Base-by-base conservation (phyloP, 2,888 invertebrate genomes). In the Orthosia cruda region DNA sequence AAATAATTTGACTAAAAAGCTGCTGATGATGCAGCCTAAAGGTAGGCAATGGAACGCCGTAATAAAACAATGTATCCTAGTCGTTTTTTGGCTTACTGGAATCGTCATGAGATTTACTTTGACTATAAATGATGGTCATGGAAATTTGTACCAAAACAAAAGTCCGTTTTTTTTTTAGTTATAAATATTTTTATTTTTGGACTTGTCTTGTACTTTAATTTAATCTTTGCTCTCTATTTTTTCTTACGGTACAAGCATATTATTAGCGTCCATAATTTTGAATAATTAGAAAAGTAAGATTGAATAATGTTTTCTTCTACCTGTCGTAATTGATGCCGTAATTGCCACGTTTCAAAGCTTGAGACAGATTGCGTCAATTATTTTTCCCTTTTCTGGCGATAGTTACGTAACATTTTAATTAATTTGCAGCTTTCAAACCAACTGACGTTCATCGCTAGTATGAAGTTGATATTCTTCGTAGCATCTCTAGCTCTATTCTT, bases 381-480 rank as follows among this genome's bases (percentile, higher is more conserved):
- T 74, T 62, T 58, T 49, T 40, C 16, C 20, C 20, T 52, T 82
- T 57, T 52, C 32, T 47, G 13, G 16, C 5, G 3, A 47, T 66
- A 64, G 50, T 47, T 66, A 71, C 20, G 62, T 62, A 50, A 23
- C 40, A 23, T 69, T 52, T 63, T 74, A 67, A 61, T 75, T 62
- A 62, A 65, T 65, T 80, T 90, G 63, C 85, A 96, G 96, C 91
- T 96, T 84, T 91, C 95, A 73, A 92, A 94, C 80, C 84, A 95
- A 50, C 80, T 95, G 69, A 90, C 93, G 23, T 90, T 94, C 57
- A 88, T 91, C 13, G 93, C 93, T 1, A 88, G 89, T 26, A 87
- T 94, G 90, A 96, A 96, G 87, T 91, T 95, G 73, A 89, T 95
- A 74, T 93, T 93, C 75, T 96, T 96, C 73, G 93, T 94, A 0